Base-by-base conservation (phyloP, 23 tunicate genomes). In the Halocynthia aurantium region DNA sequence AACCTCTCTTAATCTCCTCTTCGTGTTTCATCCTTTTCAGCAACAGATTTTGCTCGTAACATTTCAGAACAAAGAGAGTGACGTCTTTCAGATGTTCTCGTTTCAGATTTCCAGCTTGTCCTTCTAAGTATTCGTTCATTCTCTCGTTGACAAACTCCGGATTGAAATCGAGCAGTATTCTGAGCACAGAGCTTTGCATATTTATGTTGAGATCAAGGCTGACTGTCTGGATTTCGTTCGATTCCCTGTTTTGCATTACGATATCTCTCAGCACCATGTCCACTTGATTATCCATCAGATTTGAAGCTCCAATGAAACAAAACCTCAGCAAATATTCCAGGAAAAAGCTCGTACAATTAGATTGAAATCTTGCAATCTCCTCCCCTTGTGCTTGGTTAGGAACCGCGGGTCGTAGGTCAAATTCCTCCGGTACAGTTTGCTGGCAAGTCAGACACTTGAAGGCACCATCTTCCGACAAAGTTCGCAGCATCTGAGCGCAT, bases 261-360 rank as follows among this genome's bases (percentile, higher is more conserved):
- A 31, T 31, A 31, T 31, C 44, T 31, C 4, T 31, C 44, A 31
- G 44, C 44, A 31, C 44, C 44, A 31, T 31, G 44, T 31, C 44
- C 44, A 31, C 44, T 31, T 31, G 44, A 31, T 31, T 31, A 1
- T 31, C 44, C 44, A 31, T 31, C 44, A 0, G 44, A 31, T 31
- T 31, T 31, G 44, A 31, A 31, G 1, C 44, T 31, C 17, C 60
- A 50, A 79, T 77, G 68, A 88, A 88, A 70, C 84, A 83, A 51
- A 88, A 75, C 7, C 78, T 75, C 8, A 82, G 80, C 12, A 88
- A 55, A 74, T 78, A 88, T 60, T 88, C 87, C 40, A 83, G 31
- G 53, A 88, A 88, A 76, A 88, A 88, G 70, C 84, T 73, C 10
- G 84, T 78, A 61, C 87, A 83, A 6, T 86, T 77, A 9, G 51